Base-by-base conservation (phyloP, 2,113 vertebrate genomes). In the Struthidea cinerea region DNA sequence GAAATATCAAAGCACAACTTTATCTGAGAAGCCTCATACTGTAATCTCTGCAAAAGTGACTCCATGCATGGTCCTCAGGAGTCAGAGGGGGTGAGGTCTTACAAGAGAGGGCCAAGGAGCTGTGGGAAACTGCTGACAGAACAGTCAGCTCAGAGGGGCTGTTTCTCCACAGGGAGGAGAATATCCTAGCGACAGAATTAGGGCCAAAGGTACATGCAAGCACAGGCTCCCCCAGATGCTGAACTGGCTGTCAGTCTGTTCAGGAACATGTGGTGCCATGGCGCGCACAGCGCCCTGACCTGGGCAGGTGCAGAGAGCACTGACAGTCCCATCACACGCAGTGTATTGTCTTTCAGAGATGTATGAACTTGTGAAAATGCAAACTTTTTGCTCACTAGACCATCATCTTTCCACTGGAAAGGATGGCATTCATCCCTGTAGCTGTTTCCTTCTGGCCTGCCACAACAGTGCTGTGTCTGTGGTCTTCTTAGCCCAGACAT, bases 41-140 rank as follows among this genome's bases (percentile, higher is more conserved):
- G 10, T 35, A 49, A 53, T 60, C 19, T 32, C 42, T n/a, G 44
- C 20, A 59, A 20, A 84, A n/a, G 17, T 30, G 64, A 57, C 24
- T 55, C 23, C 35, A 23, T 0, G 0, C 0, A 0, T 13, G 16
- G 16, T 41, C 18, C 28, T 47, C 23, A 23, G 37, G 33, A n/a
- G 19, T 24, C 37, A 30, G 15, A 53, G 37, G 5, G 10, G 37
- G 10, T 16, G 37, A 61, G 22, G 13, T 9, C 60, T 46, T 50
- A 19, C 42, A 55, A 15, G 46, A 59, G 32, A 50, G 32, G n/a
- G 4, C 20, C 77, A 35, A 32, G 1, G 41, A 35, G 23, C 16
- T 52, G 26, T 14, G 16, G 37, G 61, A 50, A 50, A 24, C 39
- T 44, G 33, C 39, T 63, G 41, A 6, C 57, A 69, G 60, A 11